phyloP scores from a whole-genome alignment of 2,797 vertebrate genomes.

The Liparis tanakae region DNA sequence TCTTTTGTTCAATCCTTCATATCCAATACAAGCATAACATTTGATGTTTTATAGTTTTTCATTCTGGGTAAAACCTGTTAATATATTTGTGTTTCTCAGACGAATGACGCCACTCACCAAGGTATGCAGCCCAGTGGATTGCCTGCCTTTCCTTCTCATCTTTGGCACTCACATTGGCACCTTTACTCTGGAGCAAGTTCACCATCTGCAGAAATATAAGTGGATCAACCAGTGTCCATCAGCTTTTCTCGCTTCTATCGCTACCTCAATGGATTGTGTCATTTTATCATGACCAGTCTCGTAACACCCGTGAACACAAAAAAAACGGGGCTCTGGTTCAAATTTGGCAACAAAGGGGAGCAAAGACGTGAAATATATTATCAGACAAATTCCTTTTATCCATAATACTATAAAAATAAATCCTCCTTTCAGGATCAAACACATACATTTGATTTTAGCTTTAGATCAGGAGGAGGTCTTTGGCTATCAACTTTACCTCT shows the following conservation, averaged over 20 bases:
- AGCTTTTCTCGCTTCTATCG: slow-evolving; percentile 2
- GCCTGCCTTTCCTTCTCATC: slow-evolving; percentile 95
- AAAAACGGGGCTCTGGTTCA: neutral
- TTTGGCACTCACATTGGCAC: slow-evolving; percentile 88
- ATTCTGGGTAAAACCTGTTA: neutral
- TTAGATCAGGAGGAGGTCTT: neutral
- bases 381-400: neutral
- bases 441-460: neutral
- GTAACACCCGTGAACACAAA: neutral
- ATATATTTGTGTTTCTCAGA: neutral
- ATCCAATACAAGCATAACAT: too few relatives aligned
- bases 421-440: neutral
- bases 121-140: slow-evolving; percentile 93
- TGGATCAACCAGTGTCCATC: slow-evolving; percentile 6
- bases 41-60: neutral
- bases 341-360: neutral
- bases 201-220: slow-evolving; percentile 85
- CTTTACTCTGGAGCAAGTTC: slow-evolving; percentile 91
- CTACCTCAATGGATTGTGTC: neutral
- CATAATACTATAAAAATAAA: neutral
- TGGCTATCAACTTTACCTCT: slow-evolving; percentile 79
- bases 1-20: neutral
- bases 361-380: slow-evolving; percentile 3
- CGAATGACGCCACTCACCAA: slow-evolving; percentile 80
- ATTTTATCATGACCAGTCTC: neutral